Evolutionary conservation across 2,113 vertebrate species (phyloP), one percentile per base, ranked within the genome.

Genomic region (Marmota monax): DNA sequence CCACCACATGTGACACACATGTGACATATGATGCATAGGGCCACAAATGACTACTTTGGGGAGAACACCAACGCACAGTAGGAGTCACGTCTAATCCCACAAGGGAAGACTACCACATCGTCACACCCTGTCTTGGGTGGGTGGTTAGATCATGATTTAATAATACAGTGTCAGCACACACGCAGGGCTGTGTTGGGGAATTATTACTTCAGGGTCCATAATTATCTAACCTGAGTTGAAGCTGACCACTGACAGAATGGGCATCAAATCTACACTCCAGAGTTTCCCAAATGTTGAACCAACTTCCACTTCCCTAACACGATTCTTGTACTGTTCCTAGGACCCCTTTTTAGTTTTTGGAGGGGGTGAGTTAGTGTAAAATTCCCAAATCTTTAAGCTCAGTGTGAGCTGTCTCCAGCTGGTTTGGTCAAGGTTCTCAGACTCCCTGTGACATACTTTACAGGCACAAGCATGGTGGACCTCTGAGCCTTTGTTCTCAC

Each of bases 311-410:
- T 42, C 1, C 17, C 53, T 67, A 23, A 88, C 1, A n/a, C 27
- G 37, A 76, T 67, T 84, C 29, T 39, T 65, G 11, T 32, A 37
- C 20, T 70, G 63, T 58, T 39, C 56, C 13, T 53, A 53, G 51
- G 51, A 53, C 14, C 51, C 45, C 4, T 67, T 88, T 91, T 42
- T 3, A 45, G 13, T 87, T 12, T 76, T 88, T 53, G 4, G 29
- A 67, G 88, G 13, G 29, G 5, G 7, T 1, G 58, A 72, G 70
- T 10, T 25, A 80, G 39, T 42, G 7, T 79, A 48, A 84, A 90
- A 45, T 90, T 88, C 80, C 27, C 45, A 69, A 87, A 85, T 90
- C 90, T 53, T 77, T 69, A 88, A 61, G 69, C 63, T 90, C 6
- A 61, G 65, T 42, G 23, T 51, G 84, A 87, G 39, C 61, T 80